These are phyloP conservation scores for Hyla sarda DNA, from an alignment of 2,113 vertebrate species.

Conservation along the genomic window DNA sequence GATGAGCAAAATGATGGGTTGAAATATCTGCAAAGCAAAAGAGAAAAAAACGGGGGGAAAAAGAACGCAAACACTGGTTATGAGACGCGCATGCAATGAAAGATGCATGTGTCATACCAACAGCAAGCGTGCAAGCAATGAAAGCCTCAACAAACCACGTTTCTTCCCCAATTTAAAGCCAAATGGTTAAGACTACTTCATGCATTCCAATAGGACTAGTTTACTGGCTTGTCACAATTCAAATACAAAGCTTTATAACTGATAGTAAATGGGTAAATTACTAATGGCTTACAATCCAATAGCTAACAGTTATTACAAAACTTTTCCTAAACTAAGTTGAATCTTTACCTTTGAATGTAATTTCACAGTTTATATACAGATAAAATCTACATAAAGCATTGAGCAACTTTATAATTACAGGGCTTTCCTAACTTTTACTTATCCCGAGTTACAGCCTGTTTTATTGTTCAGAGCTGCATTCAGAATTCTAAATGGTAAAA, in stretches of 20 bases:
- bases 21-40: conserved; percentile 90
- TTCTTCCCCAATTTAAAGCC: conserved; percentile 79
- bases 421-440: neutral
- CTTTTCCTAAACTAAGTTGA: neutral
- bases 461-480: neutral
- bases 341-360: neutral
- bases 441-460: neutral
- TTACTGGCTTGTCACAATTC: neutral
- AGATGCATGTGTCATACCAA: conserved; percentile 88
- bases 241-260: neutral
- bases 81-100: conserved; percentile 94
- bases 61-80: conserved; percentile 91
- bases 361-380: neutral
- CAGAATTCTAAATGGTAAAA: neutral
- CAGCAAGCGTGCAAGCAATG: conserved; percentile 80
- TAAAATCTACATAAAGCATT: neutral
- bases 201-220: conserved; percentile 64
- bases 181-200: conserved; percentile 73
- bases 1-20: conserved; percentile 89
- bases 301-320: neutral
- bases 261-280: neutral
- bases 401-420: neutral
- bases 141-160: conserved; percentile 74
- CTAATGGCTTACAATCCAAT: neutral
- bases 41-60: conserved; percentile 75